Conservation (phyloP, 1,140 invertebrate genomes). For the Hetaerina americana region DNA sequence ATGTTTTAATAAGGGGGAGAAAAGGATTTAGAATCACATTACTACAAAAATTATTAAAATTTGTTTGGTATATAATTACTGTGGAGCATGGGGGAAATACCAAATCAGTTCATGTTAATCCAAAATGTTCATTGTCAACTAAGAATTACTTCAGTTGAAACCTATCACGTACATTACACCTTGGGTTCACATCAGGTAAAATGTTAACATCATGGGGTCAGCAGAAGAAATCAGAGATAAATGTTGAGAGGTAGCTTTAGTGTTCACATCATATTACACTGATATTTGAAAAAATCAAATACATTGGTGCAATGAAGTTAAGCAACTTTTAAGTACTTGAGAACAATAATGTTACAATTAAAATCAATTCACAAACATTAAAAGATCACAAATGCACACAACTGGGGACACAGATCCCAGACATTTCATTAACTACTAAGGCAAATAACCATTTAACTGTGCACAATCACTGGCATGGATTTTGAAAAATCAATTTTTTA, state of each 20-base stretch:
- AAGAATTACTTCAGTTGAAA: no score
- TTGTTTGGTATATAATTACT: no score
- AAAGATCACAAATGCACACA: neutral
- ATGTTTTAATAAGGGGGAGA: no score
- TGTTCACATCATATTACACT: neutral
- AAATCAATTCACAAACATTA: neutral
- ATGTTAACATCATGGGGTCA: no score
- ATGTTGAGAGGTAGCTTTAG: neutral
- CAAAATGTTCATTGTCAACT: no score
- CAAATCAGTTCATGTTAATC: no score
- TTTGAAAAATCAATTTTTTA: neutral
- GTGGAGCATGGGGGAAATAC: no score
- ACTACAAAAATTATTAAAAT: no score
- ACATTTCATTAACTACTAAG: neutral
- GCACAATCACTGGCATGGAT: neutral
- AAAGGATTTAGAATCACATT: no score
- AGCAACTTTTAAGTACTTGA: neutral
- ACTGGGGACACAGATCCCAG: neutral
- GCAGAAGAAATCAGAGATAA: neutral
- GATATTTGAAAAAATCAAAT: neutral
- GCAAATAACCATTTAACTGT: neutral
- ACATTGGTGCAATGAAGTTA: neutral
- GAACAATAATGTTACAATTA: neutral
- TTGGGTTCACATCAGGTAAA: no score
- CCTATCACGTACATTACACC: no score